Conservation (phyloP, 2,797 vertebrate genomes). For the Cuculus canorus region DNA sequence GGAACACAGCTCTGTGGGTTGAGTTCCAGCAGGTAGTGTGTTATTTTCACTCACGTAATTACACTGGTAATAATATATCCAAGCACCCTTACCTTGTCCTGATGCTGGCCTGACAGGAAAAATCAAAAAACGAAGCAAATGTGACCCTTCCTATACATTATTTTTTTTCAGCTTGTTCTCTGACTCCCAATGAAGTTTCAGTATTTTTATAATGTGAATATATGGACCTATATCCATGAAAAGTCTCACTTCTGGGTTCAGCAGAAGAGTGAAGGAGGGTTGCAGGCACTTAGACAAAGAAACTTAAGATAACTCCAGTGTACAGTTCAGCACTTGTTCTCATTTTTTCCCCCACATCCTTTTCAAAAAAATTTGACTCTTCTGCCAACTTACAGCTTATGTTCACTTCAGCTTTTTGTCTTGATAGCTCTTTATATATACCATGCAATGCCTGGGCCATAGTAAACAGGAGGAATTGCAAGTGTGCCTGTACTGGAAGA, state of each 20-base stretch:
- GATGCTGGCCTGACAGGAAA: not conserved
- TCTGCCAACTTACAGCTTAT: not conserved
- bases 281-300: not conserved
- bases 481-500: not conserved
- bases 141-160: not conserved
- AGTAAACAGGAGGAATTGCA: not conserved
- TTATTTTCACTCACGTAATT: not conserved
- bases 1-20: not conserved
- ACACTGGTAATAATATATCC: not conserved
- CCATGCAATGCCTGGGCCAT: not conserved
- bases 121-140: not conserved
- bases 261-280: not conserved
- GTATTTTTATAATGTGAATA: not conserved
- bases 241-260: not conserved
- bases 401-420: not conserved
- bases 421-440: not conserved
- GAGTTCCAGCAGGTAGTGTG: fast-evolving
- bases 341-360: not conserved
- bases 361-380: not conserved
- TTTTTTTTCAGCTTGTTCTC: not conserved
- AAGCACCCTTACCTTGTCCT: not conserved
- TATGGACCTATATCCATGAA: not conserved
- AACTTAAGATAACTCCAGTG: not conserved
- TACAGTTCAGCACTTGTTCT: not conserved
- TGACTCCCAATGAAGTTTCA: not conserved